phyloP scores from a whole-genome alignment of 2,888 invertebrate genomes.

The Isoperla grammatica region DNA sequence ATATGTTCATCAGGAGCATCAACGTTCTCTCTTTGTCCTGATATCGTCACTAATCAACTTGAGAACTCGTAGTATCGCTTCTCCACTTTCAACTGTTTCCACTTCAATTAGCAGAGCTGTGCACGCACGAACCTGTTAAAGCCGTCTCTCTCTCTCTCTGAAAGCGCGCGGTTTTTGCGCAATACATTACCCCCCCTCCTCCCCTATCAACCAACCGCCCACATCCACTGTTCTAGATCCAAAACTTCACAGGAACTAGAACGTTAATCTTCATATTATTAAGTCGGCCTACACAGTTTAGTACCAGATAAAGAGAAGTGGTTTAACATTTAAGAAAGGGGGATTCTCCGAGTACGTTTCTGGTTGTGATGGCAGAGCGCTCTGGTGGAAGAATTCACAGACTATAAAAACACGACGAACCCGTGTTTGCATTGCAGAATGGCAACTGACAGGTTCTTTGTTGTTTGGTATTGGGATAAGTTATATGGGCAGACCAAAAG shows the following conservation, averaged over 20 bases:
- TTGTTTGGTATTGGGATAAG: no score
- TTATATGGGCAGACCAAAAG: no score
- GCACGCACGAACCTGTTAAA: conserved; percentile 9
- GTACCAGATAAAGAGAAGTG: conserved; percentile 12
- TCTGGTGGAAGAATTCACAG: no score
- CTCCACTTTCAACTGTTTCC: conserved; percentile 11
- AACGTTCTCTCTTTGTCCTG: no score
- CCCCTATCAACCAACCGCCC: neutral
- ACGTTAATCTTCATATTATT: conserved; percentile 20
- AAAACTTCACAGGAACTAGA: neutral
- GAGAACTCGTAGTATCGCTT: neutral
- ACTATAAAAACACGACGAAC: no score
- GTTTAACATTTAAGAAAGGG: neutral
- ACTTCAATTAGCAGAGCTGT: conserved; percentile 19
- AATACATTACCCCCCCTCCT: conserved; percentile 3
- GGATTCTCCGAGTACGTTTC: no score
- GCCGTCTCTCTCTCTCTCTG: neutral
- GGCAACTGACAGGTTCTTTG: no score
- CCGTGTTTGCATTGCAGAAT: no score
- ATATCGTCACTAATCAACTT: no score
- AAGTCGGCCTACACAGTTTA: conserved; percentile 13
- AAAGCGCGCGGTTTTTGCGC: conserved; percentile 1
- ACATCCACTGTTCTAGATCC: conserved; percentile 3
- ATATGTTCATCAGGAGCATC: no score
- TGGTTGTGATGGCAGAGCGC: no score